A percentile compares a stretch with the other conserved stretches of the same genome.
phyloP scores from a whole-genome alignment of 2,888 invertebrate genomes.

The Troides aeacus region DNA sequence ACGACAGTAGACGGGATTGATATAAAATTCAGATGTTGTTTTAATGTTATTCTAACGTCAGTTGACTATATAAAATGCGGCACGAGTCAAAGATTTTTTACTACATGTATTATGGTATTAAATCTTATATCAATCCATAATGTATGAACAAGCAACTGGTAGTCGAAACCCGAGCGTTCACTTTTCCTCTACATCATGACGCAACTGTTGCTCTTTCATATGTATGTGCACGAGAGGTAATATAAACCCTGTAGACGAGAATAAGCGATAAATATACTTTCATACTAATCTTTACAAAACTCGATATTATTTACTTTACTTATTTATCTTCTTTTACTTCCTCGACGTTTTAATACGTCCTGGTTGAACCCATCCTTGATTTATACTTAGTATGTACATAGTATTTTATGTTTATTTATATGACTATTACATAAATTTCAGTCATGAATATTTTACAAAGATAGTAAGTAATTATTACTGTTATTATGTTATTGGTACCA shows the following conservation, averaged over 20 bases:
- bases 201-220: constrained; percentile 30
- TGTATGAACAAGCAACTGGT: constrained; percentile 30
- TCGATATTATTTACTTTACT: neutral
- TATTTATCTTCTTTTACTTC: neutral
- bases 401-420: no score
- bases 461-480: no score
- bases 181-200: constrained; percentile 37
- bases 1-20: neutral
- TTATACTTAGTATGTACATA: no score
- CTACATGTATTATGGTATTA: constrained; percentile 30
- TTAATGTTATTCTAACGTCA: no score
- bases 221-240: constrained; percentile 18
- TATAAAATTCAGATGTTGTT: neutral
- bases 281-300: neutral
- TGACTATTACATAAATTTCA: no score
- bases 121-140: constrained; percentile 38
- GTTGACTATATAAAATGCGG: neutral
- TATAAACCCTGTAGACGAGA: constrained; percentile 3
- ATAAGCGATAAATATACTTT: constrained; percentile 3
- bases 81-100: constrained; percentile 18
- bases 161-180: constrained; percentile 39
- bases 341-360: no score
- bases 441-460: no score
- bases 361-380: no score
- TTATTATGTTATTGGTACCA: no score